Percentiles rank a stretch among this genome's conserved stretches.
phyloP scores from a whole-genome alignment of 2,113 vertebrate species.

The Pungitius pungitius region DNA sequence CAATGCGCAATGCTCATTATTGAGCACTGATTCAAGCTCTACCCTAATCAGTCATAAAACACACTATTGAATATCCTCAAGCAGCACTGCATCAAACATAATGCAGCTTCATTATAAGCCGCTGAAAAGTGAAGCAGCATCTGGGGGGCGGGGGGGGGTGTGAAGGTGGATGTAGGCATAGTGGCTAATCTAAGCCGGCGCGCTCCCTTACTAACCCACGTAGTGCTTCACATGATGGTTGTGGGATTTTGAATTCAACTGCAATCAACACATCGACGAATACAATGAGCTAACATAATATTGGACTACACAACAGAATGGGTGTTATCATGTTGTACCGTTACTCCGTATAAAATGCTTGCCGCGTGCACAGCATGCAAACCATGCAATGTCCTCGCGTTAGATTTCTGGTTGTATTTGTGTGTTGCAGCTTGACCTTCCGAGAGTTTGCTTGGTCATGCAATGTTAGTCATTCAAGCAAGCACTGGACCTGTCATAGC shows the following conservation, averaged over 20 bases:
- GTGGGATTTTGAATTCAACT: slow-evolving; percentile 10
- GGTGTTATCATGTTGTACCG: not conserved
- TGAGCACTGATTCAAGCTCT: slow-evolving; percentile 55
- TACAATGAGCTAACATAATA: not conserved
- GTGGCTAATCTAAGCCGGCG: not conserved
- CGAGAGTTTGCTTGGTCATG: slow-evolving; percentile 9
- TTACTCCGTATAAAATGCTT: slow-evolving; percentile 8
- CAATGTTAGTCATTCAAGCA: slow-evolving; percentile 33
- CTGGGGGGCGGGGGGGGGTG: too few species aligned
- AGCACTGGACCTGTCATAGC: slow-evolving; percentile 19
- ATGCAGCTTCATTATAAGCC: slow-evolving; percentile 71
- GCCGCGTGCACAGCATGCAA: not conserved
- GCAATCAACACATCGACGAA: not conserved
- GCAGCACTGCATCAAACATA: slow-evolving; percentile 66
- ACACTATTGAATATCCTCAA: slow-evolving; percentile 73
- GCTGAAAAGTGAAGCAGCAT: slow-evolving; percentile 78
- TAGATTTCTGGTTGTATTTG: slow-evolving; percentile 20
- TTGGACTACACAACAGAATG: not conserved
- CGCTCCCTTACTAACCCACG: slow-evolving; percentile 43
- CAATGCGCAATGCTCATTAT: slow-evolving; percentile 71
- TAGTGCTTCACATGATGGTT: slow-evolving; percentile 54
- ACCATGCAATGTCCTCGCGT: not conserved
- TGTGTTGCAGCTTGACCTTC: slow-evolving; percentile 27
- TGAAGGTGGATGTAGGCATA: slow-evolving; percentile 51
- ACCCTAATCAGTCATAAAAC: slow-evolving; percentile 75